These are phyloP conservation scores for Heliconius hortense DNA, from an alignment of 2,888 invertebrate genomes.

Conservation along the genomic window DNA sequence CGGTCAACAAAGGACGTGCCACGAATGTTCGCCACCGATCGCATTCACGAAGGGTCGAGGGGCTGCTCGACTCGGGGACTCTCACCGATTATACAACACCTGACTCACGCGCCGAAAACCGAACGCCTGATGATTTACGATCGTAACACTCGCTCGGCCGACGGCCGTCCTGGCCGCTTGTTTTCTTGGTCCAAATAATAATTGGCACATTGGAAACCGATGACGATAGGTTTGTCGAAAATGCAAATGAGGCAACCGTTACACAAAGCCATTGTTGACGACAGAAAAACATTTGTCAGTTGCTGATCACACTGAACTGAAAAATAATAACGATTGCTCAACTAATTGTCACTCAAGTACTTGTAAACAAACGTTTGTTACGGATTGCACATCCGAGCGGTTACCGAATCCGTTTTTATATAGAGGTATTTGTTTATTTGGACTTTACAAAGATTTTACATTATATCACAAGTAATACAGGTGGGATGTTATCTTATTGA, in stretches of 20 bases:
- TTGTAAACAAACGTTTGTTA: constrained; percentile 69
- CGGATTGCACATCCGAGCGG: constrained; percentile 57
- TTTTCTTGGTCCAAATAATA: constrained; percentile 51
- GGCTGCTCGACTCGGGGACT: constrained; percentile 51
- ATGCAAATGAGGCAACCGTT: constrained; percentile 57
- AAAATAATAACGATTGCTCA: constrained; percentile 66
- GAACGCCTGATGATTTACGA: constrained; percentile 51
- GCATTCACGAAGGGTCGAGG: constrained; percentile 59
- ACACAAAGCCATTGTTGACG: constrained; percentile 59
- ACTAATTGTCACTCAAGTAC: constrained; percentile 63
- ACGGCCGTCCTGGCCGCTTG: constrained; percentile 43
- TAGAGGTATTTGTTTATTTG: constrained; percentile 42
- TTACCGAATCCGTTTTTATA: constrained; percentile 41
- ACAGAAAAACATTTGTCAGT: constrained; percentile 55
- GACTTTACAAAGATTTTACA: constrained; percentile 19
- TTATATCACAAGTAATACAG: constrained; percentile 9
- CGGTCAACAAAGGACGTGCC: constrained; percentile 81
- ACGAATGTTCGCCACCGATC: constrained; percentile 76
- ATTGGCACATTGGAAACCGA: constrained; percentile 50
- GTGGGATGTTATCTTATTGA: constrained; percentile 26
- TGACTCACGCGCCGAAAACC: constrained; percentile 65
- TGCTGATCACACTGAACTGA: constrained; percentile 64
- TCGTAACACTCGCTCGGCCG: constrained; percentile 41
- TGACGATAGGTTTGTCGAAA: constrained; percentile 53
- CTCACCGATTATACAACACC: constrained; percentile 67